Conservation (phyloP, 2,888 invertebrate species). For the Hyalella azteca region DNA sequence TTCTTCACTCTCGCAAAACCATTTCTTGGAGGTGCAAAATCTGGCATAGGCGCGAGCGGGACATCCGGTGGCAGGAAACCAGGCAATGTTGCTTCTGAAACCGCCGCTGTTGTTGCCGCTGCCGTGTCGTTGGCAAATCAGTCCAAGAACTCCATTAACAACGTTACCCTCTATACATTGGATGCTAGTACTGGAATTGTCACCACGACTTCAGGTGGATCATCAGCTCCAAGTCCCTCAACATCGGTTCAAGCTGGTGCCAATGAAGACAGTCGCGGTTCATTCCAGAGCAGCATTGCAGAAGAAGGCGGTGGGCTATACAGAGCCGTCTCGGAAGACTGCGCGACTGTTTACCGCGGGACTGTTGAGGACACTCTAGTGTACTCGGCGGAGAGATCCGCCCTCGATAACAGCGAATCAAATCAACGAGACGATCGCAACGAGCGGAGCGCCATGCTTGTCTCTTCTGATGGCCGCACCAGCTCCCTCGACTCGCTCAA, state of each 20-base stretch:
- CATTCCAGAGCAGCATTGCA: slow-evolving; percentile 18
- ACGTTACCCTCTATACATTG: not conserved
- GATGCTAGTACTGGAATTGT: not conserved
- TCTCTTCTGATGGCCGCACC: slow-evolving; percentile 44
- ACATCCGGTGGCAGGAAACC: not conserved
- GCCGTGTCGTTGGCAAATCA: slow-evolving; percentile 11
- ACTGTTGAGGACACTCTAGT: slow-evolving; percentile 41
- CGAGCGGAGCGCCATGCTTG: slow-evolving; percentile 1
- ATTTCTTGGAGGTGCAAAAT: slow-evolving; percentile 41
- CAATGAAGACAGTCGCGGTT: slow-evolving; percentile 1
- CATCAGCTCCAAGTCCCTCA: slow-evolving; percentile 20
- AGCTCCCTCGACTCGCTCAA: slow-evolving; percentile 56
- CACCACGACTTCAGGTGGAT: slow-evolving; percentile 8
- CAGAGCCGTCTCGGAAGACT: not conserved
- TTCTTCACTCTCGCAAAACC: slow-evolving; percentile 55
- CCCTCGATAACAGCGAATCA: slow-evolving; percentile 41
- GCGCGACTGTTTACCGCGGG: not conserved
- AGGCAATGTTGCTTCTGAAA: not conserved
- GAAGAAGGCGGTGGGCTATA: slow-evolving; percentile 19
- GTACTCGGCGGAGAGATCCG: slow-evolving; percentile 19
- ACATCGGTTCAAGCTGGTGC: slow-evolving; percentile 16
- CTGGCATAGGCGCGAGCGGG: not conserved
- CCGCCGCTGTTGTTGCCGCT: slow-evolving; percentile 20
- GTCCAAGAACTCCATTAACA: not conserved
- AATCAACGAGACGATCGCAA: slow-evolving; percentile 42